Base-by-base conservation (phyloP, 1,140 invertebrate genomes). In the Aradophagus sp. region DNA sequence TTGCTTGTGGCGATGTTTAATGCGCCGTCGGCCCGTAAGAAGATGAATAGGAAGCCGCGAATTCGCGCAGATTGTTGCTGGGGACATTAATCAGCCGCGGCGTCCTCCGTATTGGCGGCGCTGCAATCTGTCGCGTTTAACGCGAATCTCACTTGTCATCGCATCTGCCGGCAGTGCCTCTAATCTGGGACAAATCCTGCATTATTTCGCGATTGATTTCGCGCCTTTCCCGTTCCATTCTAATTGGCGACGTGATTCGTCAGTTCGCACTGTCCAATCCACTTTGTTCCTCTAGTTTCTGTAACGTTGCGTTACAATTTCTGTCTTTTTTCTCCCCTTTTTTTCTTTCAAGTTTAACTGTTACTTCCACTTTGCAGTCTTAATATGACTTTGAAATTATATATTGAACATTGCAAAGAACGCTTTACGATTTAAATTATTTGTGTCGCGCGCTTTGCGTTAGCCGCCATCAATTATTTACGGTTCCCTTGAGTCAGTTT, bases 21-120 rank as follows among this genome's bases (percentile, higher is more conserved):
- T 63, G 59, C 19, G 39, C 13, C 19, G 47, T 14, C 35, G 12
- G 35, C 8, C 31, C 34, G 35, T 71, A 62, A 74, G 67, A 80
- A 78, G 78, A 82, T 79, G 77, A 78, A 80, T 88, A 87, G 78
- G 86, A 77, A 88, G 85, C 20, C 84, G 86, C 83, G 62, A 27
- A 55, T 63, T 86, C 82, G 53, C 84, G 84, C 80, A 82, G 81
- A 79, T 85, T 81, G 55, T 83, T 83, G 82, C 81, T 69, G 81
- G 83, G 74, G 82, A 86, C 82, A 88, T 83, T 87, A 82, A 82
- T 83, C 82, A 81, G 80, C 47, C 41, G 35, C 45, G 42, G 48
- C 50, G 45, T 23, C 52, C 34, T 35, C 31, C 15, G 55, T 16
- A 16, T 8, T 42, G 29, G 47, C 39, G 39, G 58, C 62, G 56